Evolutionary conservation across 2,888 invertebrate genomes (phyloP).

Genomic region (Phrixothrix hirtus): DNA sequence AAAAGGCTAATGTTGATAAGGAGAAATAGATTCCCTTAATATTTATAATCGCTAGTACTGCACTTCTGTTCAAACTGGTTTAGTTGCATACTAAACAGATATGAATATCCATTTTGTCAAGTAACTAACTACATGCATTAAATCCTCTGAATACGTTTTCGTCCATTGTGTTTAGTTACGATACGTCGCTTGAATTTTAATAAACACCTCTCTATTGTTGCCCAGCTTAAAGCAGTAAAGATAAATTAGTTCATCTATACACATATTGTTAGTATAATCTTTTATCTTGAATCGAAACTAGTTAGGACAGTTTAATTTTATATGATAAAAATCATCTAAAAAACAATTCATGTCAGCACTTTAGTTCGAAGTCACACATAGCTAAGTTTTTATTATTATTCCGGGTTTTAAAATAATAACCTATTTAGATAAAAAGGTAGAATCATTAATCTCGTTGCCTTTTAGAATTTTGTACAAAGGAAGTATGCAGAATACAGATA

Average conservation of each 20-base stretch:
- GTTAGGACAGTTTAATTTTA: background rate
- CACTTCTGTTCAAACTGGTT: background rate
- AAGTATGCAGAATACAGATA: conserved; percentile 49
- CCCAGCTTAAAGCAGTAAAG: conserved; percentile 5
- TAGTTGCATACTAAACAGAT: background rate
- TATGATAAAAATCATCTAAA: too few relatives aligned
- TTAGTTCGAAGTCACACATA: too few relatives aligned
- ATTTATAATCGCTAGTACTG: background rate
- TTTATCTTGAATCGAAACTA: background rate
- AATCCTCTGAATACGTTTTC: background rate
- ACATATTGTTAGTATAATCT: conserved; percentile 14
- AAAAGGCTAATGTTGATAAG: too few relatives aligned
- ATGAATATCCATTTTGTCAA: background rate
- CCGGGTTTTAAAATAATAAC: conserved; percentile 10
- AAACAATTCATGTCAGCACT: too few relatives aligned
- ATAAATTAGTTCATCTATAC: conserved; percentile 13
- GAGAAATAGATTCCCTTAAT: background rate
- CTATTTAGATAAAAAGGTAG: conserved; percentile 16
- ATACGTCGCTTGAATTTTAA: conserved; percentile 27
- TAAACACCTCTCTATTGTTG: conserved; percentile 20
- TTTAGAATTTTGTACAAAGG: conserved; percentile 31
- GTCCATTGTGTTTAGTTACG: conserved; percentile 9
- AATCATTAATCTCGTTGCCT: conserved; percentile 38
- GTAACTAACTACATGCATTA: background rate
- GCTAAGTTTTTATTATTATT: too few relatives aligned